Base-by-base conservation (phyloP, 2,113 vertebrate species). In the Phaethon lepturus region DNA sequence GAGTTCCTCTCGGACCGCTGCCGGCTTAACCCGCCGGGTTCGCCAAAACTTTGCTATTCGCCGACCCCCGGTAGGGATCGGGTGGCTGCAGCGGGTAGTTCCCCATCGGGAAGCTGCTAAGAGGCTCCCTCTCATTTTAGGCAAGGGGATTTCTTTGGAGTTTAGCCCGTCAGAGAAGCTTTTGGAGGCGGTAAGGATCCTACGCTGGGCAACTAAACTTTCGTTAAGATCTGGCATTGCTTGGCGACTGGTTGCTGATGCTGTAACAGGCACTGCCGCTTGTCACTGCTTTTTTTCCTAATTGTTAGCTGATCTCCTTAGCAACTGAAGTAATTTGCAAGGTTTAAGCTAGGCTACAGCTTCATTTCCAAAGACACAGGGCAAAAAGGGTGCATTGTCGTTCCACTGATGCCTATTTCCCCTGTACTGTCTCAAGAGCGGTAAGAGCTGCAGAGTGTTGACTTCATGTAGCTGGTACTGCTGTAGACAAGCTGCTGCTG, bases 221-320 rank as follows among this genome's bases (percentile, higher is more conserved):
- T 87, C 25, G 0, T 89, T 89, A 42, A 71, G 31, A 86, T 90
- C 25, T 82, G 58, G 29, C 77, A 87, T 82, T 75, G 91, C 87
- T 60, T 87, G 69, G 90, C 75, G 60, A 49, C 69, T 78, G 89
- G 7, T 67, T 93, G 42, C 23, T 19, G 69, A 7, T 78, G 19
- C 23, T 49, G 63, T 71, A 71, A 63, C 50, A 87, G 42, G 47
- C 68, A 6, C 50, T 47, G 49, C 28, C 15, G 7, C 53, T 95
- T 94, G 63, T 18, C 63, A 14, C 35, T 50, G 53, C 69, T 2
- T 55, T 86, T 73, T 85, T 88, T 93, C 73, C 72, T 95, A 89
- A 95, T 95, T 92, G 81, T 95, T 91, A 95, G 56, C 90, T 45
- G 60, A 95, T 96, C 86, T 97, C 96, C 97, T 91, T 97, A 95